Evolutionary conservation across 2,113 vertebrate genomes (phyloP), one percentile per base, ranked within the genome.

Genomic region (Myrmophylax atrothorax): DNA sequence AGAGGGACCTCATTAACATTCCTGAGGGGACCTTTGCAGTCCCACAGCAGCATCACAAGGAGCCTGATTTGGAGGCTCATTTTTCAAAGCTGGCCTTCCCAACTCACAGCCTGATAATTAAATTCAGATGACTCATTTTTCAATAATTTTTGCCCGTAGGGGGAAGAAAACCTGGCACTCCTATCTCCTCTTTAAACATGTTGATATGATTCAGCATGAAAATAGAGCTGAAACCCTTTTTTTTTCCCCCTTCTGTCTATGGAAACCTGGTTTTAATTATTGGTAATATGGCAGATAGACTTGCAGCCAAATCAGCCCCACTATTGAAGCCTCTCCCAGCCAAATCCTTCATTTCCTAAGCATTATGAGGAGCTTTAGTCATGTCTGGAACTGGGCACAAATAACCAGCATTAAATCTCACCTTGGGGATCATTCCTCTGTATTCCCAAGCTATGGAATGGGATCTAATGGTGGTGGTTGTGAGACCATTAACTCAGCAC

Each of bases 201-300:
- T 67, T 95, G 94, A 87, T 96, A 91, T 44, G 85, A 92, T 90
- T 94, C 87, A 67, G 79, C 92, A 85, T 94, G 93, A 92, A 94
- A 94, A 86, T 73, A 56, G 29, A 95, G 80, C 92, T 72, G 55
- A 83, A 66, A 18, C 29, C 74, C 79, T 44, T 47, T 85, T 59
- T 76, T 47, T 52, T 28, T 6, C 6, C 10, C n/a, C 20, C 68
- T 80, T 62, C 96, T 68, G 82, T 84, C 88, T 89, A 3, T 60
- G 89, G 94, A 90, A 87, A 90, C 69, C 33, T 37, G 42, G 52
- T 90, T 97, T 98, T 97, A 97, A 97, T 98, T 97, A 97, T 95
- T 91, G 85, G 84, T 82, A 93, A 89, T 95, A 62, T 24, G 38
- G 81, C 78, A 95, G 93, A 67, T 73, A 84, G 81, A 95, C 95